Base-by-base conservation (phyloP, 2,888 invertebrate species). In the Nymphalis c-album region DNA sequence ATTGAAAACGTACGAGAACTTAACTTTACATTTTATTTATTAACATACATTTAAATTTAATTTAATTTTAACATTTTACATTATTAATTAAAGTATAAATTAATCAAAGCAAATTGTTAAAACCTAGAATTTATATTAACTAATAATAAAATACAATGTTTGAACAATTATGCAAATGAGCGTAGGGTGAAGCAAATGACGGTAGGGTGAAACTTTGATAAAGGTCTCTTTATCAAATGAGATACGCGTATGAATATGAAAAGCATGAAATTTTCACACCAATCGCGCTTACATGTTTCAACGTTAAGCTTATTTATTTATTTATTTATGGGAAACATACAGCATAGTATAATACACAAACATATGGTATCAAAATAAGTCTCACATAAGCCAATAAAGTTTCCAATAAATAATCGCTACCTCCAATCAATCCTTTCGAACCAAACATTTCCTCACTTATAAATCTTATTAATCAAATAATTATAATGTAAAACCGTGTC, bases 161-260 rank as follows among this genome's bases (percentile, higher is more conserved):
- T 84, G 82, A 83, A 82, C 83, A 85, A 85, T 85, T 84, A 84
- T 85, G 84, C 78, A 85, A 84, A 85, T 82, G 77, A 77, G 78
- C 75, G 79, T 73, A 73, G 72, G 75, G 73, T 72, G 78, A 80
- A 82, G 84, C 78, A 85, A 84, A 85, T 82, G 77, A 77, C 78
- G 76, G 79, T 73, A 73, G 72, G 75, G 73, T 72, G 78, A 80
- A 82, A 82, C 78, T 81, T 80, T 77, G 69, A 77, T n/a, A n/a
- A 79, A 81, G 81, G 81, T 80, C 80, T 81, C 80, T 81, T 85
- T 82, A 81, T 78, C 77, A 82, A 80, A 80, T 76, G 75, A 74
- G 77, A 79, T 77, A 73, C 71, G 73, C 71, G 73, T 75, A 77
- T 78, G 78, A 78, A 79, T 79, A 77, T 74, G n/a, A 61, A 46